phyloP scores from a whole-genome alignment of 2,888 invertebrate genomes.

The Nemotelus pantherinus region DNA sequence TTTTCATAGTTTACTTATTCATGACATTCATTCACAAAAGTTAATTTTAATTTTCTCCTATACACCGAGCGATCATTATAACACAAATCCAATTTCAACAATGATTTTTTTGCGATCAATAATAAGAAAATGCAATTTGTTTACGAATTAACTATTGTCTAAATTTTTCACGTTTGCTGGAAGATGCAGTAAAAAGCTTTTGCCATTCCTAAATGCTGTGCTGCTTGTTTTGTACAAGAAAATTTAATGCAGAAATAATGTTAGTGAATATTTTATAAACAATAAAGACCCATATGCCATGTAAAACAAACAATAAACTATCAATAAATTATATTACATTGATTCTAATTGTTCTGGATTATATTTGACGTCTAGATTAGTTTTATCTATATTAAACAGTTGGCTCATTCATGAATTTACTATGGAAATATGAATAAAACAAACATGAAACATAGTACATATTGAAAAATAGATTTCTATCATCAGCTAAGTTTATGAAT shows the following conservation, averaged over 20 bases:
- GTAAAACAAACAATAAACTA: neutral
- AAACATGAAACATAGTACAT: too few relatives aligned
- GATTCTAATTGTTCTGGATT: too few relatives aligned
- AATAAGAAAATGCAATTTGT: neutral
- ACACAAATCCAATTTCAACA: slow-evolving; percentile 37
- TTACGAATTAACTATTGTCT: neutral
- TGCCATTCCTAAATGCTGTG: neutral
- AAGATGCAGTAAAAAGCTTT: neutral
- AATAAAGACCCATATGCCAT: slow-evolving; percentile 11
- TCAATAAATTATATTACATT: too few relatives aligned
- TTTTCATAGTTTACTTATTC: neutral
- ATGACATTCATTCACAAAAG: slow-evolving; percentile 13
- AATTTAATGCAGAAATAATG: slow-evolving; percentile 13
- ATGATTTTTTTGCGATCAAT: neutral
- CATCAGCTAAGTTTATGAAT: neutral
- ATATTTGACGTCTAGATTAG: too few relatives aligned
- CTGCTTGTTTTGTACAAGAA: neutral
- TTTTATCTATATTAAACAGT: too few relatives aligned
- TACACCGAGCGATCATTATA: slow-evolving; percentile 31
- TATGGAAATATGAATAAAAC: too few relatives aligned
- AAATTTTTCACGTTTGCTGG: neutral
- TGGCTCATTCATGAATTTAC: too few relatives aligned
- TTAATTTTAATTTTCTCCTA: neutral
- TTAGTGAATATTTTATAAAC: slow-evolving; percentile 15
- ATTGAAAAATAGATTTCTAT: too few relatives aligned